A percentile compares a stretch with the other conserved stretches of the same genome.
These are phyloP conservation scores for Pangasius mekongensis DNA, from an alignment of 2,797 vertebrate genomes.

Conservation along the genomic window DNA sequence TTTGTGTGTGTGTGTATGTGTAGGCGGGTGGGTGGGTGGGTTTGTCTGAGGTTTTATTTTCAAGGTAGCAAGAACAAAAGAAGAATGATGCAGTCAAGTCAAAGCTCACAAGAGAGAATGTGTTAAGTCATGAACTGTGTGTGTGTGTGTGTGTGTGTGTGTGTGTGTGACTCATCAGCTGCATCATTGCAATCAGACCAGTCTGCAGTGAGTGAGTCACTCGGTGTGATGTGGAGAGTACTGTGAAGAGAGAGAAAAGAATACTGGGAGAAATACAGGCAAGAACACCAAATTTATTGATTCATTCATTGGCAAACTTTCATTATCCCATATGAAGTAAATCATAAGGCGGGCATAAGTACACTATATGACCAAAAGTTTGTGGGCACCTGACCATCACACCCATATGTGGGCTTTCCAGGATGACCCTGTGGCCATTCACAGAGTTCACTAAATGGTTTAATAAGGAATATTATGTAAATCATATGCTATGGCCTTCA, in stretches of 20 bases:
- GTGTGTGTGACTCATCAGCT: constrained; percentile 70
- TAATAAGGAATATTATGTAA: not conserved
- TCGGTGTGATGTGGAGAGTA: constrained; percentile 58
- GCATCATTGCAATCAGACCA: constrained; percentile 67
- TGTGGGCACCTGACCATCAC: not conserved
- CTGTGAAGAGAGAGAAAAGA: constrained; percentile 32
- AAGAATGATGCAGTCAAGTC: constrained; percentile 21
- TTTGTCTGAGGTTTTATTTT: constrained; percentile 19
- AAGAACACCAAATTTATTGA: not conserved
- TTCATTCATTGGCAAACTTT: not conserved
- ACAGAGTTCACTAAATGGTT: not conserved
- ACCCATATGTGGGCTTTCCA: not conserved
- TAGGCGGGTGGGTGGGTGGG: not conserved
- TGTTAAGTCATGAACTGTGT: constrained; percentile 30
- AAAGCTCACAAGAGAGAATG: constrained; percentile 27
- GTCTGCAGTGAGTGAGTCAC: constrained; percentile 79
- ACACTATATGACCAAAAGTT: not conserved
- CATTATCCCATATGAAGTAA: not conserved
- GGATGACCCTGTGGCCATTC: not conserved
- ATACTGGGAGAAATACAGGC: not conserved
- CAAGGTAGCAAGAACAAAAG: not conserved
- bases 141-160: constrained; percentile 23
- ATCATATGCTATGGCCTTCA: not conserved
- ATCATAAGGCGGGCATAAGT: not conserved
- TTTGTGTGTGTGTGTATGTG: constrained; percentile 12